Evolutionary conservation across 2,888 invertebrate species (phyloP).

Genomic region (Orthosia cruda): DNA sequence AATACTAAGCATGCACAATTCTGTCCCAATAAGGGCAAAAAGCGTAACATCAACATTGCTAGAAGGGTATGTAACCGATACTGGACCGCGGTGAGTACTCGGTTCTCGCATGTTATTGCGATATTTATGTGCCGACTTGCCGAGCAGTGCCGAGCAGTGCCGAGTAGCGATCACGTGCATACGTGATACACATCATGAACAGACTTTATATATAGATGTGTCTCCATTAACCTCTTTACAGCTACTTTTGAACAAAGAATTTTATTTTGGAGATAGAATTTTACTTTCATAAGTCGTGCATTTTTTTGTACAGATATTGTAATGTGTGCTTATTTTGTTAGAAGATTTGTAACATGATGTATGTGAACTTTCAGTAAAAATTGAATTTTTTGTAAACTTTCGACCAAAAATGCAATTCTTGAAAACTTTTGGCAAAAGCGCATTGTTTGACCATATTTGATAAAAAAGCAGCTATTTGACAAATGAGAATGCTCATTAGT

Average conservation of each 20-base stretch:
- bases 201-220: slow-evolving; percentile 61
- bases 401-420: not conserved
- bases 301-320: not conserved
- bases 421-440: not conserved
- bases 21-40: slow-evolving; percentile 51
- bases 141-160: slow-evolving; percentile 24
- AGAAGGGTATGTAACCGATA: slow-evolving; percentile 58
- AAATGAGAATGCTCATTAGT: not conserved
- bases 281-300: slow-evolving; percentile 14
- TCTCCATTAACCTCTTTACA: slow-evolving; percentile 60
- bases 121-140: slow-evolving; percentile 59
- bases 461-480: too few species aligned
- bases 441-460: not conserved
- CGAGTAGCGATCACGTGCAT: slow-evolving; percentile 64
- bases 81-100: slow-evolving; percentile 49
- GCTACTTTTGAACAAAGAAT: slow-evolving; percentile 53
- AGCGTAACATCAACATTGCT: slow-evolving; percentile 50
- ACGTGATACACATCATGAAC: slow-evolving; percentile 68
- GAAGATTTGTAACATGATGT: not conserved
- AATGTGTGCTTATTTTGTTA: not conserved
- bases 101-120: slow-evolving; percentile 61
- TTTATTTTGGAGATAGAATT: slow-evolving; percentile 34
- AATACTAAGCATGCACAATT: slow-evolving; percentile 16
- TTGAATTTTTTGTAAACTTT: not conserved
- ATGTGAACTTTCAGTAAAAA: not conserved